Conservation (phyloP, 2,888 invertebrate species). For the Alviniconcha strummeri region DNA sequence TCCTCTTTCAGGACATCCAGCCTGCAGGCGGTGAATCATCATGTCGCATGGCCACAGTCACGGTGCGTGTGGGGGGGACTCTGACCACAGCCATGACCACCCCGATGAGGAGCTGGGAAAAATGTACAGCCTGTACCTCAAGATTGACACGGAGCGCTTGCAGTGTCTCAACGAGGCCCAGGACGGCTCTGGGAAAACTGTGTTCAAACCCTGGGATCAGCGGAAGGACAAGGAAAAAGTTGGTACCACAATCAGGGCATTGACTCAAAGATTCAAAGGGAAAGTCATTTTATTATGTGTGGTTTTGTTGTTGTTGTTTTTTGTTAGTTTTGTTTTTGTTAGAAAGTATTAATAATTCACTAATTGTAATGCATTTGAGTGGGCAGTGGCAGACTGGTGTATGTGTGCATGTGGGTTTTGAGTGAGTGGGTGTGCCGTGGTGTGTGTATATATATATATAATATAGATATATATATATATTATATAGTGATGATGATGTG, state of each 20-base stretch:
- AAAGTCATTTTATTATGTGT: not conserved
- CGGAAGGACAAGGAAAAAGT: slow-evolving; percentile 86
- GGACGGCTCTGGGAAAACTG: slow-evolving; percentile 89
- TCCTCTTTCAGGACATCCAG: not conserved
- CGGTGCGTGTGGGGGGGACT: slow-evolving; percentile 49
- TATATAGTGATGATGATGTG: too few relatives aligned
- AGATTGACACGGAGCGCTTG: slow-evolving; percentile 90
- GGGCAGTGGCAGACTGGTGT: too few relatives aligned
- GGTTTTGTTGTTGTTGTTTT: not conserved
- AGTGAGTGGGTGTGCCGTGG: too few relatives aligned
- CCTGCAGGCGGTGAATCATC: not conserved
- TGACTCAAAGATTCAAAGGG: too few relatives aligned
- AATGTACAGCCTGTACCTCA: slow-evolving; percentile 89
- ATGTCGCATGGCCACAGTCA: slow-evolving; percentile 38
- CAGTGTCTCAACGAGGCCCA: slow-evolving; percentile 92
- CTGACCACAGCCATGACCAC: slow-evolving; percentile 66
- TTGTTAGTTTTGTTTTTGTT: too few relatives aligned
- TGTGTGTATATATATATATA: too few relatives aligned
- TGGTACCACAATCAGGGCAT: slow-evolving; percentile 36
- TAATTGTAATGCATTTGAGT: too few relatives aligned
- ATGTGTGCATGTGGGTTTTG: too few relatives aligned
- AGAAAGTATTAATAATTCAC: too few relatives aligned
- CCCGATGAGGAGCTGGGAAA: slow-evolving; percentile 60
- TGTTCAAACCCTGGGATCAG: slow-evolving; percentile 95
- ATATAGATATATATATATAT: too few relatives aligned